Evolutionary conservation across 2,888 invertebrate genomes (phyloP), one percentile per base, ranked within the genome.

Genomic region (Carpatolechia fugitivella): DNA sequence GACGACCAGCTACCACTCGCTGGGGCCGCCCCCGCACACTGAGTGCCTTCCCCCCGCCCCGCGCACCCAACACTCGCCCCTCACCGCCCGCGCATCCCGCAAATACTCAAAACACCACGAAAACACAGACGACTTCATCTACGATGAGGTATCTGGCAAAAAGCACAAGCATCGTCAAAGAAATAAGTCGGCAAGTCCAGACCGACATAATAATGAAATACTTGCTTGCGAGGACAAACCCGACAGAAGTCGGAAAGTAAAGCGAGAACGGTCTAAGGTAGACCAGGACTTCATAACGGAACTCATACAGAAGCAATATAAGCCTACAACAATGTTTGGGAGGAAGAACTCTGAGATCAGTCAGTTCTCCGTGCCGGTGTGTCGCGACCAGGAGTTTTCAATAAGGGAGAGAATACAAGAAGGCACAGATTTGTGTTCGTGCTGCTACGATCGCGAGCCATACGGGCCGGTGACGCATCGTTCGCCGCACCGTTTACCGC

Each of bases 321-420:
- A 67, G 55, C 88, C 87, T 4, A 64, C 82, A 0, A 82, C 78
- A 65, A 63, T 85, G 64, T 85, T 86, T 57, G 81, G 76, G 10
- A 74, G 68, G 58, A 74, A 66, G 61, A 64, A 75, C 57, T 86
- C 87, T 3, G 78, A 76, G 20, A 60, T 81, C 0, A 90, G 86
- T 60, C 85, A 87, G 61, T 74, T 87, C 58, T 85, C 88, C 14
- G 82, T 78, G 6, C 89, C 89, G 2, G 69, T 87, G 35, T 89
- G 89, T 56, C 80, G 85, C 7, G 89, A 89, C 57, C 78, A 77
- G 54, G 82, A 84, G 54, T 78, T 65, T 64, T 58, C 69, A 1
- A 35, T 71, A 1, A 66, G 65, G 16, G 70, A 80, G 14, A 64
- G 77, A 20, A 61, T 79, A 52, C 62, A 67, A 54, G 74, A 78